Conservation (phyloP, 2,888 invertebrate genomes). For the Caradrina clavipalpis region DNA sequence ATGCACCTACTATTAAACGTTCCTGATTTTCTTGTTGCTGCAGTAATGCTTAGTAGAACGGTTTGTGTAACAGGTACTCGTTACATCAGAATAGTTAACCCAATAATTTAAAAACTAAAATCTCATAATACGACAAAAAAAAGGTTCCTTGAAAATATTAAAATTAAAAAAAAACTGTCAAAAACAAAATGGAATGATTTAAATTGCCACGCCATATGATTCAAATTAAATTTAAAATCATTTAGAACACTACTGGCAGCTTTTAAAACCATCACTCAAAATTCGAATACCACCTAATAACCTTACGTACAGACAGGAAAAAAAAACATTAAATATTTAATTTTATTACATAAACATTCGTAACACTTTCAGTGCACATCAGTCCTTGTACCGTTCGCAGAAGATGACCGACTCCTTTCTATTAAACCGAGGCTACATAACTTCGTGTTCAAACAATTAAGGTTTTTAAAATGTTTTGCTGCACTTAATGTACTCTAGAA, state of each 20-base stretch:
- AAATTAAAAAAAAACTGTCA: no score
- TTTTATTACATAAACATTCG: conserved; percentile 27
- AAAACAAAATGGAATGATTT: not conserved
- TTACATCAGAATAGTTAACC: no score
- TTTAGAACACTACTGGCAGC: not conserved
- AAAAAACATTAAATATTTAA: conserved; percentile 1
- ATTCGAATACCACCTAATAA: not conserved
- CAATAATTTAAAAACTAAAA: no score
- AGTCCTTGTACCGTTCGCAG: conserved; percentile 44
- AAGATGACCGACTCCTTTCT: conserved; percentile 61
- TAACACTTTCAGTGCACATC: conserved; percentile 38
- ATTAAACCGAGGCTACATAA: conserved; percentile 55
- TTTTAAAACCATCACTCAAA: not conserved
- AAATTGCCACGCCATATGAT: not conserved
- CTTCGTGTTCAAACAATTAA: conserved; percentile 56
- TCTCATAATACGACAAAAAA: no score
- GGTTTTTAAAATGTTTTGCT: conserved; percentile 30
- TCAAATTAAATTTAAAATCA: not conserved
- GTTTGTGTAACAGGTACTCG: no score
- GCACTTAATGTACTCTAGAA: conserved; percentile 31
- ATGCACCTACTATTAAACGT: no score
- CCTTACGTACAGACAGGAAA: not conserved
- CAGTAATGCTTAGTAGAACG: no score
- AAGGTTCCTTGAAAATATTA: no score
- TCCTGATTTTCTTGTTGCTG: no score